A percentile compares a stretch with the other conserved stretches of the same genome.
phyloP scores from a whole-genome alignment of 1,140 invertebrate species.

The Drosophila subobscura region DNA sequence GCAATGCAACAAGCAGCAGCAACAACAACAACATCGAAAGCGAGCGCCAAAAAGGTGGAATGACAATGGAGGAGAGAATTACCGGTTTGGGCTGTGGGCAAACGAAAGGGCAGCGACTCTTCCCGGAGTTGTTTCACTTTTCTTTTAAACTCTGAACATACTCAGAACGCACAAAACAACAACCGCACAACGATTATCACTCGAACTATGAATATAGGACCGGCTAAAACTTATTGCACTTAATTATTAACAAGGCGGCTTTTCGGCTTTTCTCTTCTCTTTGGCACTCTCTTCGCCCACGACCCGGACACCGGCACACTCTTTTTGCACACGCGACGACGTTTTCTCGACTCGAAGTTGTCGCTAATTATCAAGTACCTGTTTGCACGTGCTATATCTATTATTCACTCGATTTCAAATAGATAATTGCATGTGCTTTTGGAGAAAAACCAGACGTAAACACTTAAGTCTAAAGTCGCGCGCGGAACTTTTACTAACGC shows the following conservation, averaged over 20 bases:
- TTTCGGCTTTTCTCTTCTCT: conserved; percentile 25
- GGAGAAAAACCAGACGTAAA: not conserved
- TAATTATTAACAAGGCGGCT: conserved; percentile 32
- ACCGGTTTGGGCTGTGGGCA: conserved; percentile 50
- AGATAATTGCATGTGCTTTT: no score
- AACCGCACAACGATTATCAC: conserved; percentile 14
- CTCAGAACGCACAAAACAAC: not conserved
- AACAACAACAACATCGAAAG: conserved; percentile 22
- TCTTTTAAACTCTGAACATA: not conserved
- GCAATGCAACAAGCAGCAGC: conserved; percentile 64
- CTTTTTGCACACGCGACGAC: conserved; percentile 15
- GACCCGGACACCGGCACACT: conserved; percentile 1
- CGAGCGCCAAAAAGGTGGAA: conserved; percentile 52
- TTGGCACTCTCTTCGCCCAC: conserved; percentile 14
- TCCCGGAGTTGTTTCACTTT: conserved; percentile 14
- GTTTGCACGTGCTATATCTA: conserved; percentile 42
- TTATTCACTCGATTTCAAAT: no score
- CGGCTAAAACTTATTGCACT: conserved; percentile 6
- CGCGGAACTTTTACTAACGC: no score
- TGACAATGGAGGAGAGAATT: conserved; percentile 49
- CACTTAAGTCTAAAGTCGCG: no score
- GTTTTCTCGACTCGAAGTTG: conserved; percentile 6
- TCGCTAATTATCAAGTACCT: conserved; percentile 18
- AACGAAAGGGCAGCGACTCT: conserved; percentile 3
- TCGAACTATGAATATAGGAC: conserved; percentile 5